A percentile compares a stretch with the other conserved stretches of the same genome.
Conservation (phyloP, 1,140 invertebrate genomes). For the Acyrthosiphon pisum region DNA sequence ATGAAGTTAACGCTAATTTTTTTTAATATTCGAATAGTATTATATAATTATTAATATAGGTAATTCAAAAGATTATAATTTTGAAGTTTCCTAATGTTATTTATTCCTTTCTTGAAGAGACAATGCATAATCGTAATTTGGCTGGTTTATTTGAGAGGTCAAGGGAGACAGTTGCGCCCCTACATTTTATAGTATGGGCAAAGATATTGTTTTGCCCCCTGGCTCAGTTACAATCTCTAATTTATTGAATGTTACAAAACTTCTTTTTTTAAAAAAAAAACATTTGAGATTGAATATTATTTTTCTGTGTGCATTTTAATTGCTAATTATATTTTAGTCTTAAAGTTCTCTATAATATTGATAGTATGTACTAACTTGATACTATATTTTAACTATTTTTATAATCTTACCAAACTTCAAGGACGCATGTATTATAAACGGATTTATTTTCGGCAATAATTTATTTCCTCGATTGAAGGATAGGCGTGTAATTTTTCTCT, state of each 20-base stretch:
- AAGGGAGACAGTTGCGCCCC: too few species aligned
- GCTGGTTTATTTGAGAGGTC: too few species aligned
- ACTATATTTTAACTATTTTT: background rate
- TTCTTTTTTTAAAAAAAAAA: background rate
- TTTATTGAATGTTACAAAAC: too few species aligned
- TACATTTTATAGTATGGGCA: background rate
- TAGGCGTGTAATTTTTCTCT: background rate
- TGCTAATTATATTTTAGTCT: too few species aligned
- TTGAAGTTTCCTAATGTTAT: background rate
- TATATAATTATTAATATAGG: too few species aligned
- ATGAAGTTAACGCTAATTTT: too few species aligned
- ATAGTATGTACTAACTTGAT: background rate
- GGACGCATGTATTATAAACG: background rate
- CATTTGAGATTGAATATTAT: background rate
- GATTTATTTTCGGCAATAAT: background rate
- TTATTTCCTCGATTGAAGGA: background rate
- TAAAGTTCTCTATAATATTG: background rate
- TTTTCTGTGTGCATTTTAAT: background rate
- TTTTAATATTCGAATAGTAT: too few species aligned
- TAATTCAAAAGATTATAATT: too few species aligned
- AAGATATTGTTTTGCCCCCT: background rate
- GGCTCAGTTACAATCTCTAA: background rate
- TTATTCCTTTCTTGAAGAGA: background rate
- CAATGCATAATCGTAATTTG: too few species aligned
- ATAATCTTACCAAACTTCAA: background rate